These are phyloP conservation scores for Leptopterna dolabrata DNA, from an alignment of 2,888 invertebrate genomes.

Conservation along the genomic window DNA sequence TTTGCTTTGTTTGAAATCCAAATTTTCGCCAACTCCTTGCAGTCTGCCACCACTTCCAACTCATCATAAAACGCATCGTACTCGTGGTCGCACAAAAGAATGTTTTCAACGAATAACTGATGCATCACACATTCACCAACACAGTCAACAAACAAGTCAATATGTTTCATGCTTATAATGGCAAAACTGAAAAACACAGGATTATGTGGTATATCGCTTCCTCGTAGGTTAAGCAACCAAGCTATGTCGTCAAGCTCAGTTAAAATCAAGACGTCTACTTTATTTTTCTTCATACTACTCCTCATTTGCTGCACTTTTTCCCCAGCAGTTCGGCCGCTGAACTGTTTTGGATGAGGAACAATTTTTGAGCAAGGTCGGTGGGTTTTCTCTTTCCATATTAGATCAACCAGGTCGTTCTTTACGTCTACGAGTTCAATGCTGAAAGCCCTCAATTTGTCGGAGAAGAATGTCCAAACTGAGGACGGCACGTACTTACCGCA, in stretches of 20 bases:
- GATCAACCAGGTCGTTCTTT: constrained; percentile 78
- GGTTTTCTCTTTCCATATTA: constrained; percentile 71
- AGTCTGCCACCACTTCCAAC: neutral
- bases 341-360: constrained; percentile 73
- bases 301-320: constrained; percentile 78
- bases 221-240: constrained; percentile 85
- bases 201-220: constrained; percentile 88
- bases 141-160: constrained; percentile 76
- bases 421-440: constrained; percentile 78
- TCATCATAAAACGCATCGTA: constrained; percentile 29
- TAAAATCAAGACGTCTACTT: constrained; percentile 75
- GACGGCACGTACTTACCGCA: constrained; percentile 80
- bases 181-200: constrained; percentile 86
- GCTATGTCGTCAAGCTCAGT: constrained; percentile 89
- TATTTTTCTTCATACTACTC: constrained; percentile 75
- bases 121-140: neutral
- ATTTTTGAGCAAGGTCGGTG: constrained; percentile 68
- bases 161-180: constrained; percentile 71
- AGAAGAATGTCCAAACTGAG: constrained; percentile 73
- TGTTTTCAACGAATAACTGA: neutral
- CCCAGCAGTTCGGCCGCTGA: constrained; percentile 74
- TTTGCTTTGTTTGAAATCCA: constrained; percentile 54
- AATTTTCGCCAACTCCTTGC: constrained; percentile 20
- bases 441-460: constrained; percentile 72
- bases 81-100: constrained; percentile 15